Evolutionary conservation across 1,140 invertebrate genomes (phyloP).

Genomic region (Drosophila subobscura): DNA sequence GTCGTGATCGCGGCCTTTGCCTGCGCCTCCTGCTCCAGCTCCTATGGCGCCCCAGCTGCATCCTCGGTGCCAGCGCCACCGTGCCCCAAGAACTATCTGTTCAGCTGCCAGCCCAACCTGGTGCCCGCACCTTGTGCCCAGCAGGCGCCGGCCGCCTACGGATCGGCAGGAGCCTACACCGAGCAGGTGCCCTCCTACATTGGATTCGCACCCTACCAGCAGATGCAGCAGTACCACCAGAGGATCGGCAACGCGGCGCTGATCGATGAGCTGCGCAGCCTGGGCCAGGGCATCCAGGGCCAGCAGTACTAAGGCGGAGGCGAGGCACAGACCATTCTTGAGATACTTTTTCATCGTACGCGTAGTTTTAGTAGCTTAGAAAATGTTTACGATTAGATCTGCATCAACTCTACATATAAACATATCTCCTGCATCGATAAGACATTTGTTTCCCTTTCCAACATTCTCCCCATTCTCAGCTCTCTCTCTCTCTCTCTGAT

Average conservation of each 20-base stretch:
- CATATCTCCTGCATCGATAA: too few relatives aligned
- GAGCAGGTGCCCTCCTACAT: slow-evolving; percentile 53
- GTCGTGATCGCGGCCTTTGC: slow-evolving; percentile 28
- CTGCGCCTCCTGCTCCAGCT: slow-evolving; percentile 31
- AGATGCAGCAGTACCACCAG: slow-evolving; percentile 23
- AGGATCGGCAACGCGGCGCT: slow-evolving; percentile 13
- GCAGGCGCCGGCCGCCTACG: slow-evolving; percentile 45
- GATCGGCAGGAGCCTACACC: slow-evolving; percentile 65
- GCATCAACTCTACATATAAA: too few relatives aligned
- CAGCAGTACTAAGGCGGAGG: slow-evolving; percentile 20
- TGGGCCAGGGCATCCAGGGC: slow-evolving; percentile 33
- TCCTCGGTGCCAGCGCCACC: slow-evolving; percentile 50
- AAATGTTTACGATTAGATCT: too few relatives aligned
- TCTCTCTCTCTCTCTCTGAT: slow-evolving; percentile 28
- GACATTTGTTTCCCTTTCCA: not conserved
- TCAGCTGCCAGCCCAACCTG: slow-evolving; percentile 74
- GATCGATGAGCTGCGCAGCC: slow-evolving; percentile 26
- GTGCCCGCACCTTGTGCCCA: slow-evolving; percentile 61
- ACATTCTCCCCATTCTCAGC: not conserved
- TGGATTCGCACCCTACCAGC: slow-evolving; percentile 19
- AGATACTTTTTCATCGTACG: too few relatives aligned
- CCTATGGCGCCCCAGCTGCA: slow-evolving; percentile 1
- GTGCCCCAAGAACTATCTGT: slow-evolving; percentile 73
- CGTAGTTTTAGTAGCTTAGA: too few relatives aligned
- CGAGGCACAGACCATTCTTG: not conserved